These are phyloP conservation scores for Mycalesis mineus DNA, from an alignment of 2,888 invertebrate species.

Conservation along the genomic window DNA sequence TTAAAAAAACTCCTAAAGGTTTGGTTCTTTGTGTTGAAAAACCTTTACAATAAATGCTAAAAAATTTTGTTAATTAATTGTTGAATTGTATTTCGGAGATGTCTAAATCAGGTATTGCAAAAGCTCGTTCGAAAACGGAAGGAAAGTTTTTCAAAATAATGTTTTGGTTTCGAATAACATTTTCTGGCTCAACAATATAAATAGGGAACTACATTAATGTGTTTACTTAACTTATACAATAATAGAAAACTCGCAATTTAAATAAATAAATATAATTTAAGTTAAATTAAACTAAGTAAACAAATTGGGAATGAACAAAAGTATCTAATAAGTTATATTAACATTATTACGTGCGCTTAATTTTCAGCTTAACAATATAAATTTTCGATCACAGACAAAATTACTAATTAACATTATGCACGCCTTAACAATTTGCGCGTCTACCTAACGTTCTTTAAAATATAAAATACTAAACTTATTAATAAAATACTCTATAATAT, in stretches of 20 bases:
- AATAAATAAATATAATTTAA: not conserved
- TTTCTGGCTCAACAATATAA: not conserved
- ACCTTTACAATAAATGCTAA: too few species aligned
- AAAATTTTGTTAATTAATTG: too few species aligned
- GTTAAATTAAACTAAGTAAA: not conserved
- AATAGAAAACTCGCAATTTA: not conserved
- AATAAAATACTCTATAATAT: constrained; percentile 60
- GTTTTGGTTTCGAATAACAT: not conserved
- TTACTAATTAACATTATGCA: constrained; percentile 65
- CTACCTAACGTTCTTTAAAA: constrained; percentile 53
- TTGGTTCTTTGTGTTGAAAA: too few species aligned
- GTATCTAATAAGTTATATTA: constrained; percentile 15
- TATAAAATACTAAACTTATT: constrained; percentile 71
- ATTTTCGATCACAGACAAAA: constrained; percentile 77
- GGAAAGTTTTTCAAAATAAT: not conserved
- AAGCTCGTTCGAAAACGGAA: too few species aligned
- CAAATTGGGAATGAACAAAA: not conserved
- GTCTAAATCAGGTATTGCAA: too few species aligned
- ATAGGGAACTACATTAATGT: not conserved
- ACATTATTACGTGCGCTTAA: constrained; percentile 49
- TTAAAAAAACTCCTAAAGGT: too few species aligned
- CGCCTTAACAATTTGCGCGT: constrained; percentile 57
- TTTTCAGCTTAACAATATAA: constrained; percentile 73
- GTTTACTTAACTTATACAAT: not conserved
- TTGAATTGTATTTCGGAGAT: too few species aligned